Conservation (phyloP, 2,113 vertebrate genomes). For the Phycodurus eques region DNA sequence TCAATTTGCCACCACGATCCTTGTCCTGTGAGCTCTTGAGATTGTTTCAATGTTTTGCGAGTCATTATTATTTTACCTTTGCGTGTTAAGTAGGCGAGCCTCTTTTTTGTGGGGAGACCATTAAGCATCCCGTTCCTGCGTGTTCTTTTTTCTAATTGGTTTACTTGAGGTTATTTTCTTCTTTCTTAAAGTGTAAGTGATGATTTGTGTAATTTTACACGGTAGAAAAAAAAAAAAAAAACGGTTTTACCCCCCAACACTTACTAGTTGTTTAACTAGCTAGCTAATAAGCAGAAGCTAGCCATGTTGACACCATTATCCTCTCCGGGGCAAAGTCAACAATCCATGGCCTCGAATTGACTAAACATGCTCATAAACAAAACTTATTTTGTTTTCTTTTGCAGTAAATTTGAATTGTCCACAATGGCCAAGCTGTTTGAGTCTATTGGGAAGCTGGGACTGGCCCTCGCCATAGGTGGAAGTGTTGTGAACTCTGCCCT, state of each 20-base stretch:
- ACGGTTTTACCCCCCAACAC: neutral
- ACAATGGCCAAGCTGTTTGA: conserved; percentile 87
- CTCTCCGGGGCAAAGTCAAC: conserved; percentile 34
- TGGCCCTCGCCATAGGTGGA: conserved; percentile 86
- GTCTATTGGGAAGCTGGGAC: conserved; percentile 88
- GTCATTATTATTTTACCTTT: neutral
- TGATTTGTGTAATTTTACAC: neutral
- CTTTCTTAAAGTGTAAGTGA: neutral
- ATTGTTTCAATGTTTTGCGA: rapidly evolving
- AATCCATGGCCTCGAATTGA: neutral
- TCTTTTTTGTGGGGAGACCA: neutral
- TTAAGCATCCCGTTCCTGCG: neutral
- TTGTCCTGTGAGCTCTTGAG: rapidly evolving
- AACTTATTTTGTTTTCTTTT: neutral
- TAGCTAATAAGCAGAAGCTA: conserved; percentile 26
- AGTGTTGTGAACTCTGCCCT: conserved; percentile 93
- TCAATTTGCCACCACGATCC: rapidly evolving
- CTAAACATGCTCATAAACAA: neutral
- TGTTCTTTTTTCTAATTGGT: neutral
- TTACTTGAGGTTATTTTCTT: no score
- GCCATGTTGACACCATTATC: conserved; percentile 27
- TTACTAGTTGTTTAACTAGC: conserved; percentile 11
- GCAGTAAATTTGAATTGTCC: conserved; percentile 21
- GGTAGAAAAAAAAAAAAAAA: no score
- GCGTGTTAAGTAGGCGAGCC: neutral